These are phyloP conservation scores for Notospermus geniculatus DNA, from an alignment of 1,140 invertebrate genomes.

Conservation along the genomic window DNA sequence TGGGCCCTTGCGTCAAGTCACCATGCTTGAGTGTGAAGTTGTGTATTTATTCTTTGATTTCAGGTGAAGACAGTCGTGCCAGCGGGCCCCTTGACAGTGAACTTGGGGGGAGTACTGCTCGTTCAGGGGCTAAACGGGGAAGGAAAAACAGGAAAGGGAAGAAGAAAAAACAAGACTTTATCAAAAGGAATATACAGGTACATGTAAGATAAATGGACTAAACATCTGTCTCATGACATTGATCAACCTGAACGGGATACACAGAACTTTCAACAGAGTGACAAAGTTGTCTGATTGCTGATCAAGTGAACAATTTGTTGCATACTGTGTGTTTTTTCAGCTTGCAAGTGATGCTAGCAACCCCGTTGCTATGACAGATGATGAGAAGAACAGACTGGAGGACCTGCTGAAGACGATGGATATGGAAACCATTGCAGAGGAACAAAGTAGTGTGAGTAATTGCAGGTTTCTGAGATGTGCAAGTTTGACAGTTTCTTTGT, in stretches of 20 bases:
- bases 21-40: too few relatives aligned
- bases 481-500: too few relatives aligned
- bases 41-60: too few relatives aligned
- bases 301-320: too few relatives aligned
- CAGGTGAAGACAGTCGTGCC: too few relatives aligned
- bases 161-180: constrained; percentile 44
- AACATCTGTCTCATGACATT: too few relatives aligned
- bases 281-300: too few relatives aligned
- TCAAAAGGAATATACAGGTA: constrained; percentile 50
- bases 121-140: neutral
- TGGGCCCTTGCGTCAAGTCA: too few relatives aligned
- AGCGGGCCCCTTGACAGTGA: too few relatives aligned
- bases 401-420: constrained; percentile 45
- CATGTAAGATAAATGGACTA: too few relatives aligned
- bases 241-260: neutral
- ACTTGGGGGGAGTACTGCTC: neutral
- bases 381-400: constrained; percentile 47
- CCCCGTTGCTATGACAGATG: constrained; percentile 50
- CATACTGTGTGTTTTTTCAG: too few relatives aligned
- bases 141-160: constrained; percentile 22
- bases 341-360: constrained; percentile 46
- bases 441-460: constrained; percentile 2
- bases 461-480: too few relatives aligned
- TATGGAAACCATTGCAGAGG: constrained; percentile 29
- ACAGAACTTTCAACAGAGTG: neutral